phyloP scores from a whole-genome alignment of 2,797 vertebrate genomes.

The Falco cherrug region DNA sequence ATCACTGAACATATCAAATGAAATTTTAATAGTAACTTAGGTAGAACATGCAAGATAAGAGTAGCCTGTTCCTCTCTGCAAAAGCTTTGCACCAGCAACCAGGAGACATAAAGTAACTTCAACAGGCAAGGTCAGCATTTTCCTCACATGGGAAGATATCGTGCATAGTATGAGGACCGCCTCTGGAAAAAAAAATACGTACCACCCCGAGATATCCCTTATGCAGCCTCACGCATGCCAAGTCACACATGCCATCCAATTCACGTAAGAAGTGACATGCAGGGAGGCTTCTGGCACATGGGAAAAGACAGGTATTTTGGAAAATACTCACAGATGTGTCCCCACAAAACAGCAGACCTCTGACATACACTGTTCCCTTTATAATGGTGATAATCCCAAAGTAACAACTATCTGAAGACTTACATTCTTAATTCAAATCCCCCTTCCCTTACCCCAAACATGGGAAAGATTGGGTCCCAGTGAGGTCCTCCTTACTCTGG shows the following conservation, averaged over 20 bases:
- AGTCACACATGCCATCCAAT: not conserved
- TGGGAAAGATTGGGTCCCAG: not conserved
- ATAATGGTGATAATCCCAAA: not conserved
- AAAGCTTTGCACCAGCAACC: not conserved
- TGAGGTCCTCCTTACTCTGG: constrained; percentile 26
- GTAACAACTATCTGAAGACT: not conserved
- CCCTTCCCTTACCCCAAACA: not conserved
- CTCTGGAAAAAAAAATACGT: not conserved
- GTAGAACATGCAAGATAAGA: not conserved
- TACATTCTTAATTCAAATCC: not conserved
- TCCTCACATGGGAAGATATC: not conserved
- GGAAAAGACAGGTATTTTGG: not conserved
- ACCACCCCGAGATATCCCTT: not conserved
- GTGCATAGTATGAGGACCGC: not conserved
- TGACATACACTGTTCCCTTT: not conserved
- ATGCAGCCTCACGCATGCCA: not conserved
- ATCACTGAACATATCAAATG: constrained; percentile 1
- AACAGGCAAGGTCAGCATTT: not conserved
- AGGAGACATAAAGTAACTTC: not conserved
- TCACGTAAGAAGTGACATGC: not conserved
- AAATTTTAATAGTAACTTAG: not conserved
- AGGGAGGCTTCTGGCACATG: not conserved
- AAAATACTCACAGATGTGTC: not conserved
- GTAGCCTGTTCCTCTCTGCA: not conserved
- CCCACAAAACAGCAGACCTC: not conserved